Evolutionary conservation across 2,888 invertebrate species (phyloP), one percentile per base, ranked within the genome.

Genomic region (Drosophila borealis): DNA sequence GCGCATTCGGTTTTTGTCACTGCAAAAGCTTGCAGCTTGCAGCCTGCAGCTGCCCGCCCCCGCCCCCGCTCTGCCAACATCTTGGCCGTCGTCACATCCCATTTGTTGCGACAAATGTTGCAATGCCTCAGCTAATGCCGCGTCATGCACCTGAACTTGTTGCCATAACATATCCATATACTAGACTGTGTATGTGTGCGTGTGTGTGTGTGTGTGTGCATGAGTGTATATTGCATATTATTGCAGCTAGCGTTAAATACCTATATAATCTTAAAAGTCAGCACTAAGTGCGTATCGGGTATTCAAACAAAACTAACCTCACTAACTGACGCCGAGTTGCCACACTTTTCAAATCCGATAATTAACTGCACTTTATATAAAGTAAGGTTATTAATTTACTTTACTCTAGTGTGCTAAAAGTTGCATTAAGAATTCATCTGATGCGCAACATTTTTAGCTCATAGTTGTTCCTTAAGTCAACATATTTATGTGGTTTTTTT

Each of bases 31-130:
- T 9, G 4, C 21, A 37, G 49, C 42, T 42, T 50, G 55, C 69
- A 55, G 51, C 48, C 45, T 37, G 51, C 54, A 17, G 3, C 45
- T 17, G 3, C 44, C 13, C 37, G 3, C 34, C 51, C 9, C 39
- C 29, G 29, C 34, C n/a, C 37, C 6, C 19, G 6, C 36, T 4
- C 48, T 4, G 17, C 11, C 61, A 19, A 42, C 53, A 29, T 45
- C 64, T 49, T 17, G 62, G 72, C 79, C 63, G 68, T 74, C 63
- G 70, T 74, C 56, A 80, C 78, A 75, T 62, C 64, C 78, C 81
- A 79, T 79, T 79, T 75, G 78, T 36, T 62, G 77, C 60, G 54
- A 56, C 68, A 80, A 81, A 81, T 80, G 80, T 67, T 80, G 79
- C 75, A 77, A 65, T 73, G 77, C 75, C 65, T 76, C 77, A 49